phyloP scores from a whole-genome alignment of 2,888 invertebrate species.

The Petrophora chlorosata region DNA sequence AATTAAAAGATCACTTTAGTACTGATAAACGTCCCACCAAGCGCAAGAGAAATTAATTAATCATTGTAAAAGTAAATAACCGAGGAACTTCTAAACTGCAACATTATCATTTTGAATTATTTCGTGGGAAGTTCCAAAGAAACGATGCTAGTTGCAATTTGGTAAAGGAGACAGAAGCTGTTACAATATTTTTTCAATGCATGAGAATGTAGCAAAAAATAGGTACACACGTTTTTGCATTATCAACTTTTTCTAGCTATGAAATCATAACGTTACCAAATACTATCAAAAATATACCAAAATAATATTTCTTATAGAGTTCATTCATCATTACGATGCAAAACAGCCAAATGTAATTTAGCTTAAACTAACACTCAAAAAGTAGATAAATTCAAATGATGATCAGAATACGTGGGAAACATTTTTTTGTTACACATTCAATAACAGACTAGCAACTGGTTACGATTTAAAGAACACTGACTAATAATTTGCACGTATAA shows the following conservation, averaged over 20 bases:
- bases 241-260: neutral
- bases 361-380: slow-evolving; percentile 36
- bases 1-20: slow-evolving; percentile 51
- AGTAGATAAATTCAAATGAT: slow-evolving; percentile 21
- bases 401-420: slow-evolving; percentile 24
- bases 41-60: slow-evolving; percentile 22
- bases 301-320: slow-evolving; percentile 18
- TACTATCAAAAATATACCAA: slow-evolving; percentile 14
- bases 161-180: neutral
- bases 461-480: slow-evolving; percentile 17
- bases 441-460: slow-evolving; percentile 20
- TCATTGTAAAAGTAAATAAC: slow-evolving; percentile 21
- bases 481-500: slow-evolving; percentile 20
- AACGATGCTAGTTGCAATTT: neutral
- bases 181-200: slow-evolving; percentile 8
- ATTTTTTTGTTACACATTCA: slow-evolving; percentile 17
- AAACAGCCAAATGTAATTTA: slow-evolving; percentile 28
- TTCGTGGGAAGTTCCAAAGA: neutral
- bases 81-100: neutral
- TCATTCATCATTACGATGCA: slow-evolving; percentile 31
- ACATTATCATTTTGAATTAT: neutral
- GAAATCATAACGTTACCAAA: slow-evolving; percentile 3
- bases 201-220: slow-evolving; percentile 17
- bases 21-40: slow-evolving; percentile 33
- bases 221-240: slow-evolving; percentile 17